These are phyloP conservation scores for Heteromurus nitidus DNA, from an alignment of 2,888 invertebrate species.

Conservation along the genomic window DNA sequence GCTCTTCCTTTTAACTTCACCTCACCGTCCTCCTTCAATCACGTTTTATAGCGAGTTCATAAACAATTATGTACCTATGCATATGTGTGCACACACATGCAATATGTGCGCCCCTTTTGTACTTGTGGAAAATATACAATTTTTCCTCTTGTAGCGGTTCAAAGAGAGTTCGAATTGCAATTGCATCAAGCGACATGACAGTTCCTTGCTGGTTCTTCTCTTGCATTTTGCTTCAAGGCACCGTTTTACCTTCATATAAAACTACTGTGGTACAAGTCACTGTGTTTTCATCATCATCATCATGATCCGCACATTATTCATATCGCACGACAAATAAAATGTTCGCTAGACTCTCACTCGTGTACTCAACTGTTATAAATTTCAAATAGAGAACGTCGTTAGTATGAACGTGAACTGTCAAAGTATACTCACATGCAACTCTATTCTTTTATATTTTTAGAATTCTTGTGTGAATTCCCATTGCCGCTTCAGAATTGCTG, in stretches of 20 bases:
- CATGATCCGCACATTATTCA: conserved; percentile 3
- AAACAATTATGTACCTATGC: too few relatives aligned
- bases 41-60: conserved; percentile 20
- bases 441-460: not conserved
- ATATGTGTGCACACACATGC: not conserved
- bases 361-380: not conserved
- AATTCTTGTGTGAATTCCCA: too few relatives aligned
- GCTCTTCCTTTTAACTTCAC: not conserved
- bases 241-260: not conserved
- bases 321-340: conserved; percentile 15
- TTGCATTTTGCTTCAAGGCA: conserved; percentile 26
- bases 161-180: not conserved
- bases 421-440: not conserved
- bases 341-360: conserved; percentile 2
- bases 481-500: too few relatives aligned
- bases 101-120: too few relatives aligned
- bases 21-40: conserved; percentile 11
- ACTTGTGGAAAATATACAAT: too few relatives aligned
- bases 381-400: not conserved
- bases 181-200: not conserved
- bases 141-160: too few relatives aligned
- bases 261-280: not conserved
- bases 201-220: not conserved
- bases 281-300: conserved; percentile 5
- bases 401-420: not conserved